phyloP scores from a whole-genome alignment of 2,888 invertebrate genomes.

The Sinotaia quadrata region DNA sequence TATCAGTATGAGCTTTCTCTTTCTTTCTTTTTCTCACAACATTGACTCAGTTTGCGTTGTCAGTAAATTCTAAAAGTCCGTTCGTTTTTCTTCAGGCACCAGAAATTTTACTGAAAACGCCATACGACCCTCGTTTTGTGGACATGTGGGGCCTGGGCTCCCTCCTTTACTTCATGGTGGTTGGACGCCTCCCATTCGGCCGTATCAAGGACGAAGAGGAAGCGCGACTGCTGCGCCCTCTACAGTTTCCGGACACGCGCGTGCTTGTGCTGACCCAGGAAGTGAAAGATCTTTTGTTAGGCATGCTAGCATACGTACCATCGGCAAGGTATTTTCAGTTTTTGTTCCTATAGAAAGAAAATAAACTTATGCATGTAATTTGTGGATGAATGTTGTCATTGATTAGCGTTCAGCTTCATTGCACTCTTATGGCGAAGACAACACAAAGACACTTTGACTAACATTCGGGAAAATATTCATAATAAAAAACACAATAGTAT shows the following conservation, averaged over 20 bases:
- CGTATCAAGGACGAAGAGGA: slow-evolving; percentile 50
- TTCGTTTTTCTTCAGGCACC: slow-evolving; percentile 50
- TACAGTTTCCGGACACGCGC: slow-evolving; percentile 39
- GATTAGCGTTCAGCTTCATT: no score
- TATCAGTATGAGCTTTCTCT: no score
- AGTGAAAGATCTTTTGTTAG: slow-evolving; percentile 54
- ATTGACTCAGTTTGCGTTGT: no score
- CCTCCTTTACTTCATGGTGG: slow-evolving; percentile 59
- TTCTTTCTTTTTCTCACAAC: no score
- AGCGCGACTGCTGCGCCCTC: slow-evolving; percentile 43
- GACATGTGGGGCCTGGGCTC: slow-evolving; percentile 66
- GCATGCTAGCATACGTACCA: slow-evolving; percentile 55
- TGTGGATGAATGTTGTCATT: no score
- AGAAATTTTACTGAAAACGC: slow-evolving; percentile 53
- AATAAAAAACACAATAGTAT: no score
- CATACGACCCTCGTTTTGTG: slow-evolving; percentile 57
- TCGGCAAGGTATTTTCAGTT: slow-evolving; percentile 37
- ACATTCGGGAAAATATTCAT: no score
- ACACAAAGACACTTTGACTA: no score
- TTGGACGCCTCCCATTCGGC: slow-evolving; percentile 59
- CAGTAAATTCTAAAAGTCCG: no score
- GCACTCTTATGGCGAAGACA: no score
- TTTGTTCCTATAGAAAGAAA: no score
- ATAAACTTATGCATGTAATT: no score
- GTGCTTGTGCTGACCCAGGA: slow-evolving; percentile 41